These are phyloP conservation scores for Mylabris phalerata DNA, from an alignment of 1,140 invertebrate species.

Conservation along the genomic window DNA sequence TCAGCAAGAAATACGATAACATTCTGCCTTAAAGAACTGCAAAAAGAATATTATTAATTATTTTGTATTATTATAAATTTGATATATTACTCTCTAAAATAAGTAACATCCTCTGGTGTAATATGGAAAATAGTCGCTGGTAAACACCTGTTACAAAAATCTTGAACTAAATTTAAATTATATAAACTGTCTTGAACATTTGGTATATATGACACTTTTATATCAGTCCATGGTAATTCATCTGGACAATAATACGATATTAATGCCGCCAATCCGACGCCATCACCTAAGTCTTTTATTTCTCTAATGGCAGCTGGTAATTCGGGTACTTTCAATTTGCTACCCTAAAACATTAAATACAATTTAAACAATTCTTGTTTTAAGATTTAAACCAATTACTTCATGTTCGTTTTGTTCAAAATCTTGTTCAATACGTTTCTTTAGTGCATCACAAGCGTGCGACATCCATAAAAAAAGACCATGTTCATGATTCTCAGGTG, in stretches of 20 bases:
- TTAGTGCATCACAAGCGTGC: conserved; percentile 72
- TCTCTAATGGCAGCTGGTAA: conserved; percentile 46
- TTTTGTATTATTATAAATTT: neutral
- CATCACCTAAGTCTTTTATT: conserved; percentile 80
- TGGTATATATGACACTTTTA: conserved; percentile 41
- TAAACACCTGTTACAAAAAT: conserved; percentile 78
- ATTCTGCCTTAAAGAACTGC: conserved; percentile 86
- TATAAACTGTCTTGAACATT: conserved; percentile 83
- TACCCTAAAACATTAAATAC: conserved; percentile 30
- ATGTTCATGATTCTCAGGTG: conserved; percentile 72
- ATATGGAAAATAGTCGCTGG: conserved; percentile 91
- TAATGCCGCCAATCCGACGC: conserved; percentile 80
- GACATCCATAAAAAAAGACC: conserved; percentile 88
- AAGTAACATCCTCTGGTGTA: conserved; percentile 92
- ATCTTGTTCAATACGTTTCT: conserved; percentile 52
- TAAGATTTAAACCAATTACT: conserved; percentile 1
- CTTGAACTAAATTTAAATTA: conserved; percentile 84
- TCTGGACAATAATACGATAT: conserved; percentile 92
- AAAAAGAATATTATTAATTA: conserved; percentile 27
- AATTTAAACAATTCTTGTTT: neutral
- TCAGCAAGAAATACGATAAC: conserved; percentile 91
- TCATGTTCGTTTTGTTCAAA: conserved; percentile 29
- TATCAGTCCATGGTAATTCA: conserved; percentile 63
- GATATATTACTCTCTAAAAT: conserved; percentile 76
- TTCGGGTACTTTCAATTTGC: conserved; percentile 44